Base-by-base conservation (phyloP, 2,797 vertebrate genomes). In the Hoplostethus atlanticus region DNA sequence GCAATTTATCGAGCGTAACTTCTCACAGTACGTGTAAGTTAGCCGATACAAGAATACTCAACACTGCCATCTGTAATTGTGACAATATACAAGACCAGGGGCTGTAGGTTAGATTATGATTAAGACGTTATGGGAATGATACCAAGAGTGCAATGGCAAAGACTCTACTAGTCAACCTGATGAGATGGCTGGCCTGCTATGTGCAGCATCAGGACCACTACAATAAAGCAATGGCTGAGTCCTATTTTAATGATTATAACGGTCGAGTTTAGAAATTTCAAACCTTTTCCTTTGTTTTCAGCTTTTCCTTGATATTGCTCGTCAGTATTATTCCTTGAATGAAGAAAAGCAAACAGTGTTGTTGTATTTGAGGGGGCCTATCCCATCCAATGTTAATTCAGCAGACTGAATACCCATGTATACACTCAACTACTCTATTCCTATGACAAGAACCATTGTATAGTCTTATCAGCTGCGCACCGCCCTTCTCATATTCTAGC, bases 401-500 rank as follows among this genome's bases (percentile, higher is more conserved):
- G 38, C 46, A 44, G 34, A 42, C 40, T 44, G 40, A 44, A 60
- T 44, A 44, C 13, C 42, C 42, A 44, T 44, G 42, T 15, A 11
- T 31, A 34, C 53, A 55, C 53, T 55, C 25, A 6, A 36, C 34
- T 36, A 36, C 34, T 36, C 34, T 36, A 36, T n/a, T 57, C 34
- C 36, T 38, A 61, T 64, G 75, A 71, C 61, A 70, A 73, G 71
- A 48, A 64, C 34, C 34, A 36, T 6, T 36, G 53, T 52, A 53
- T 15, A 16, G 44, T 79, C 54, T 51, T 58, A 64, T 46, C 56
- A 63, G 55, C 54, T 50, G 52, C 3, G 48, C 53, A 5, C 31
- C 66, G 75, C 28, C 76, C 76, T 69, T 71, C 72, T 79, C 67
- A 25, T 71, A 54, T 64, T 62, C 13, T 58, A 65, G 68, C 47